Evolutionary conservation across 2,113 vertebrate genomes (phyloP), one percentile per base, ranked within the genome.

Genomic region (Syngnathus scovelli): DNA sequence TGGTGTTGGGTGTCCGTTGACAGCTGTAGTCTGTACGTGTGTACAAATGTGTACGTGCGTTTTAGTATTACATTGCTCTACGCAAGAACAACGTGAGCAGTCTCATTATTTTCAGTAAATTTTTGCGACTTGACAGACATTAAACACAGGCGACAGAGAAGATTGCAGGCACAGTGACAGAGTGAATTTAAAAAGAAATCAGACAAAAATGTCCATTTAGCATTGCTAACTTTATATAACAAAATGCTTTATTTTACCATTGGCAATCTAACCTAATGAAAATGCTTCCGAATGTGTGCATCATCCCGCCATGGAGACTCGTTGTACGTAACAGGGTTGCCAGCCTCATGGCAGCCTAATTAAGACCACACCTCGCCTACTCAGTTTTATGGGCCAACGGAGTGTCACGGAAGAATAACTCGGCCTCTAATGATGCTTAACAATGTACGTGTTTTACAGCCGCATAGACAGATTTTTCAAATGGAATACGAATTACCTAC

Each of bases 391-490:
- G 64, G 73, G 70, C 66, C 66, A 68, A 86, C 82, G 79, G 78
- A 82, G 83, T 83, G 85, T 85, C 86, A 83, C 72, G 59, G 79
- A 78, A 83, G 83, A 86, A 80, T 73, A 79, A 69, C 82, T 73
- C 67, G 48, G 79, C 74, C 79, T 78, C 71, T 86, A 89, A 89
- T 85, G 85, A 81, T 80, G 74, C 80, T 72, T 76, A 78, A 78
- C 82, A 77, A 69, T 72, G 68, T 65, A 78, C 74, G 81, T 74
- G 62, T 78, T 87, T 87, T 84, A 89, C 82, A 81, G 43, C 76
- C 71, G 78, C 79, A 74, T 27, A 68, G 41, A 82, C 67, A 55
- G 21, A 23, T 55, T 27, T 55, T 2, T 77, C 77, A 81, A 84
- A 78, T 73, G 51, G 69, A 87, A 87, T 78, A 79, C 80, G 66